Evolutionary conservation across 2,113 vertebrate species (phyloP).

Genomic region (Silurus meridionalis): DNA sequence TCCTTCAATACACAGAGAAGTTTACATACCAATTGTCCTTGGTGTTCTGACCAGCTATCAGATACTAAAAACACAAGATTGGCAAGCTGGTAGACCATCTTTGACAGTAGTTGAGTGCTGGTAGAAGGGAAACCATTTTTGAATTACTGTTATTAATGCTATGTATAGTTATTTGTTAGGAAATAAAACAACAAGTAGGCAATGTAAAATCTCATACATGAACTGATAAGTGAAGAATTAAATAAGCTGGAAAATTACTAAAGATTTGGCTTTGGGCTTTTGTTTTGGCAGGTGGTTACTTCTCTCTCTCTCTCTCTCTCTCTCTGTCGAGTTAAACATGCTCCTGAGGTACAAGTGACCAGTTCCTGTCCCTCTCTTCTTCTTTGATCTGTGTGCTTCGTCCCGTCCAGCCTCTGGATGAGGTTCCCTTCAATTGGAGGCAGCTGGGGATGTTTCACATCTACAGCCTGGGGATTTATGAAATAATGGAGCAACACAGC

Average conservation of each 20-base stretch:
- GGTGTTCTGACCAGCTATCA: neutral
- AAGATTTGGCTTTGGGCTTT: neutral
- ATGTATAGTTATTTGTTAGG: neutral
- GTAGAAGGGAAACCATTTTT: neutral
- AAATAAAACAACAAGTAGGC: neutral
- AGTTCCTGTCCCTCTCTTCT: too few species aligned
- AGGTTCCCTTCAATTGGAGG: too few species aligned
- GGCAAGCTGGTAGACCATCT: neutral
- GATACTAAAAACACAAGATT: too few species aligned
- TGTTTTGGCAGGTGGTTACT: neutral
- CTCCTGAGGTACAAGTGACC: too few species aligned
- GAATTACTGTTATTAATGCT: neutral
- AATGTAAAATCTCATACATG: neutral
- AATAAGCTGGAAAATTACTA: neutral
- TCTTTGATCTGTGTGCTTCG: too few species aligned
- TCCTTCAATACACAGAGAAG: neutral
- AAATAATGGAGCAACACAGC: too few species aligned
- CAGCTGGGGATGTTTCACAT: too few species aligned
- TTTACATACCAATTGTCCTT: neutral
- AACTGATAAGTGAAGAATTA: neutral
- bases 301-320: too few species aligned
- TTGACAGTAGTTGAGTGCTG: neutral
- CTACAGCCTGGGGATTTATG: too few species aligned
- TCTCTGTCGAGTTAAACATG: too few species aligned
- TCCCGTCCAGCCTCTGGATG: too few species aligned